Percentiles rank a stretch among this genome's conserved stretches.
Evolutionary conservation across 2,797 vertebrate genomes (phyloP).

Genomic region (Sebastes hubbsi): DNA sequence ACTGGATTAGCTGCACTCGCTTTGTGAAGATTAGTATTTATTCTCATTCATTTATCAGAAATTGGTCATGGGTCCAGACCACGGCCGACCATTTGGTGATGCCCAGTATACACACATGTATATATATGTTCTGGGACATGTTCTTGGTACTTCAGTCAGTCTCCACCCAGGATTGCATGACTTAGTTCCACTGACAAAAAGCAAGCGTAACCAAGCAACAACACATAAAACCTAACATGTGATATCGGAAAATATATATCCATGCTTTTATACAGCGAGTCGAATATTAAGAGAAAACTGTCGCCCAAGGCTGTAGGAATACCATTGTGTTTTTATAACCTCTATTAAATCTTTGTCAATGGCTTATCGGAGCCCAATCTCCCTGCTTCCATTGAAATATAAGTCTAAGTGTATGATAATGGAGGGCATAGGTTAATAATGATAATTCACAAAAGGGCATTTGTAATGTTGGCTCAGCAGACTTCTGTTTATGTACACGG

Average conservation of each 20-base stretch:
- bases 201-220: neutral
- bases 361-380: neutral
- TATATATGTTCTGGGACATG: neutral
- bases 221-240: neutral
- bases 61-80: neutral
- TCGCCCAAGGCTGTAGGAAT: neutral
- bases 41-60: neutral
- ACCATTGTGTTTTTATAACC: neutral
- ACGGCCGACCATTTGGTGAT: neutral
- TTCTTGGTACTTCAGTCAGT: neutral
- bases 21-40: neutral
- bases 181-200: neutral
- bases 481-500: neutral
- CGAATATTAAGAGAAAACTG: neutral
- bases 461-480: neutral
- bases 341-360: neutral
- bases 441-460: neutral
- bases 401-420: neutral
- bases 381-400: neutral
- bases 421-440: neutral
- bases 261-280: neutral
- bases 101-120: neutral
- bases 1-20: neutral
- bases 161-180: neutral
- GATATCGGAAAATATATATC: neutral